These are phyloP conservation scores for Nomada fucata DNA, from an alignment of 2,888 invertebrate genomes.

Conservation along the genomic window DNA sequence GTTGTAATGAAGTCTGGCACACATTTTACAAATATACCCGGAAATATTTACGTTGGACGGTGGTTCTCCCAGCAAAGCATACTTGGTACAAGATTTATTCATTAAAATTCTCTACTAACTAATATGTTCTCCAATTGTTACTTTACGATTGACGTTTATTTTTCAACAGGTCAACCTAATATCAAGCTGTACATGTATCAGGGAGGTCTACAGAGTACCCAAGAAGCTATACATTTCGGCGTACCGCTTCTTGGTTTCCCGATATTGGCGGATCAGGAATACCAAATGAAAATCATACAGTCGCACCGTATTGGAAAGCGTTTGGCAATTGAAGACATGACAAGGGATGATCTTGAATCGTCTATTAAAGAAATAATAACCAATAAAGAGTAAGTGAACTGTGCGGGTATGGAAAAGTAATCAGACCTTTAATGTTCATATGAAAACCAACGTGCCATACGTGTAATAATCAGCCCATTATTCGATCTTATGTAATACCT, in stretches of 20 bases:
- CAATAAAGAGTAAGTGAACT: conserved; percentile 59
- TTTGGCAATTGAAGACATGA: conserved; percentile 51
- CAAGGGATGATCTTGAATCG: conserved; percentile 42
- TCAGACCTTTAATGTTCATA: background rate
- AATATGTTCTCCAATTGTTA: too few relatives aligned
- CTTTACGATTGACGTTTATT: background rate
- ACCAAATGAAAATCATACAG: conserved; percentile 59
- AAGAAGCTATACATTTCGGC: conserved; percentile 70
- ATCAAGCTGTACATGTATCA: conserved; percentile 75
- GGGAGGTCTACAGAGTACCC: conserved; percentile 75
- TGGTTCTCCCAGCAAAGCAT: conserved; percentile 72
- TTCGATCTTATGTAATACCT: too few relatives aligned
- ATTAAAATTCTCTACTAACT: too few relatives aligned
- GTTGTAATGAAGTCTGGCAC: conserved; percentile 72
- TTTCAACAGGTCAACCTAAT: conserved; percentile 69
- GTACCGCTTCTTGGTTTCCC: conserved; percentile 74
- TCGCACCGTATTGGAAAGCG: conserved; percentile 58
- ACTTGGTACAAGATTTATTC: conserved; percentile 56
- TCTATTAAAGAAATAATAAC: conserved; percentile 62
- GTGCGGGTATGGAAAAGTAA: too few relatives aligned
- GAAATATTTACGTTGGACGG: conserved; percentile 61
- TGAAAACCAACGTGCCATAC: background rate
- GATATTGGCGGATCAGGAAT: conserved; percentile 69
- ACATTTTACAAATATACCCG: conserved; percentile 37
- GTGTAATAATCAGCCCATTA: too few relatives aligned